Evolutionary conservation across 2,113 vertebrate genomes (phyloP).

Genomic region (Lates calcarifer): DNA sequence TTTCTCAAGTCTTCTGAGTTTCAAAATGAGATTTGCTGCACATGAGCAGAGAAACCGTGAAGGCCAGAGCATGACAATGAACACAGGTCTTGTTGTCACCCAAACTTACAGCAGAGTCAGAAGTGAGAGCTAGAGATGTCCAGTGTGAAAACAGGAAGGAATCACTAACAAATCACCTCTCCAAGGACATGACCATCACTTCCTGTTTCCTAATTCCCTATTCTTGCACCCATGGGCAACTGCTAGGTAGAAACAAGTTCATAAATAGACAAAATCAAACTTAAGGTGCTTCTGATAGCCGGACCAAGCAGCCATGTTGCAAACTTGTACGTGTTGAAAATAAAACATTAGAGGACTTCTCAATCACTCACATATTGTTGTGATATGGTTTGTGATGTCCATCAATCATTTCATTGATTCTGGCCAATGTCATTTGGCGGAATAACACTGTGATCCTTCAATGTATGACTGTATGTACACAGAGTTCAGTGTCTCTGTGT

Average conservation of each 20-base stretch:
- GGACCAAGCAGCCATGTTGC: background rate
- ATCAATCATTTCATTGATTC: background rate
- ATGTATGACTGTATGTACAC: background rate
- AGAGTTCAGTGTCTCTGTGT: background rate
- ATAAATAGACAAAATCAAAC: background rate
- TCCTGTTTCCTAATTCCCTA: constrained; percentile 72
- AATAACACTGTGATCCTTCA: background rate
- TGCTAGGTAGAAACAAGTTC: background rate
- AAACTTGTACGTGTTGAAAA: background rate
- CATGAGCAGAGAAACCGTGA: too few relatives aligned
- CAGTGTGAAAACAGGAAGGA: constrained; percentile 72
- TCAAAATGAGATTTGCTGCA: too few relatives aligned
- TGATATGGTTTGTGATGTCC: background rate
- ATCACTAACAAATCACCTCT: constrained; percentile 47
- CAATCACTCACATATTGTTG: background rate
- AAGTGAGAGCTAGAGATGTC: constrained; percentile 66
- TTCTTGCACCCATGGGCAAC: constrained; percentile 36
- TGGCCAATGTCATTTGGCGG: background rate
- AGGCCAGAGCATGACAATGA: too few relatives aligned
- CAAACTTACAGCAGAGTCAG: constrained; percentile 23
- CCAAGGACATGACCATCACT: constrained; percentile 57
- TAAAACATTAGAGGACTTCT: background rate
- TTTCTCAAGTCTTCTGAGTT: too few relatives aligned
- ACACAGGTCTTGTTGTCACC: background rate
- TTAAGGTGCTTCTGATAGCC: too few relatives aligned